Evolutionary conservation across 2,113 vertebrate genomes (phyloP).

Genomic region (Egretta garzetta): DNA sequence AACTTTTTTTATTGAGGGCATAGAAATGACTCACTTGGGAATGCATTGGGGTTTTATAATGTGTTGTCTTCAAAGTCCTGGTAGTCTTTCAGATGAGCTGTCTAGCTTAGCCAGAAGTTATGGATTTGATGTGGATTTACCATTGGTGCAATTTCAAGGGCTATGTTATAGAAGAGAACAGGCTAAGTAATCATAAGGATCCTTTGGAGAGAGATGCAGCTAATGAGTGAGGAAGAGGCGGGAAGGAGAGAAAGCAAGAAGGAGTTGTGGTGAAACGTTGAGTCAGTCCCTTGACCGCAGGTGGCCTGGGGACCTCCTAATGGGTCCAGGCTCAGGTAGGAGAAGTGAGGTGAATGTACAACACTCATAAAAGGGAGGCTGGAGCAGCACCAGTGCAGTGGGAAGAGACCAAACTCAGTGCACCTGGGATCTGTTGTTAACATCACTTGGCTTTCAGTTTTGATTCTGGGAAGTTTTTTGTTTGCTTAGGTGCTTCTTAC

Average conservation of each 20-base stretch:
- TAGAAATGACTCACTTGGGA: not conserved
- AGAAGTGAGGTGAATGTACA: not conserved
- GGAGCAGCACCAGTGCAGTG: not conserved
- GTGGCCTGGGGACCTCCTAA: not conserved
- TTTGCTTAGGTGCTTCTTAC: not conserved
- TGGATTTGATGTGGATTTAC: not conserved
- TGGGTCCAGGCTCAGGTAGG: not conserved
- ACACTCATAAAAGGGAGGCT: not conserved
- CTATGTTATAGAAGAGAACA: not conserved
- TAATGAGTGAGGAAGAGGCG: rapidly evolving
- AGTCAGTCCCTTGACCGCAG: not conserved
- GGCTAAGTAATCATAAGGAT: not conserved
- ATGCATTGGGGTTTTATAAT: not conserved
- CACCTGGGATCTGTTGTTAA: not conserved
- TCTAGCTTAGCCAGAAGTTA: not conserved
- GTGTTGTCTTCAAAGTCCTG: not conserved
- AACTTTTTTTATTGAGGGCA: not conserved
- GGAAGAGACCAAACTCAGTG: not conserved
- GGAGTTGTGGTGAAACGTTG: not conserved
- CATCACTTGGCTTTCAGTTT: not conserved
- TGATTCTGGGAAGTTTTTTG: not conserved
- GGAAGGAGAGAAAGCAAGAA: not conserved
- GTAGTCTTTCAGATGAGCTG: not conserved
- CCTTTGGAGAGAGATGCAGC: not conserved
- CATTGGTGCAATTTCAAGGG: not conserved